These are phyloP conservation scores for Podarcis siculus DNA, from an alignment of 2,797 vertebrate genomes.

Conservation along the genomic window DNA sequence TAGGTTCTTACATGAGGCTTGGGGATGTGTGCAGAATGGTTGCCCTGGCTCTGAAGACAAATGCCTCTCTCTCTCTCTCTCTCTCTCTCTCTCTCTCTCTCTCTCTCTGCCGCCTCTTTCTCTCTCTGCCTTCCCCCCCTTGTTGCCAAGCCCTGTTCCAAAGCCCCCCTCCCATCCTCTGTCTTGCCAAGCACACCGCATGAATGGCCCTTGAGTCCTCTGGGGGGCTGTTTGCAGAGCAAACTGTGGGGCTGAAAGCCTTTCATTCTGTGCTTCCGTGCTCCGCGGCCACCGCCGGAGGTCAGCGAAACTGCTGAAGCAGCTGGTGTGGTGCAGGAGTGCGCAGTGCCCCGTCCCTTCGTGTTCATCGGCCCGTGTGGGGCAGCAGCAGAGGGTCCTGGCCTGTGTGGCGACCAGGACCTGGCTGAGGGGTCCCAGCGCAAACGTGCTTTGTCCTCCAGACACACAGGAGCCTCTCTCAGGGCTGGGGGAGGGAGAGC, in stretches of 20 bases:
- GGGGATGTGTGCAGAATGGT: not conserved
- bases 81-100: not conserved
- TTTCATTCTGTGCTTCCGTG: not conserved
- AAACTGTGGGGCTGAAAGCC: not conserved
- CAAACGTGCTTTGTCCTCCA: not conserved
- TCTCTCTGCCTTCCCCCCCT: not conserved
- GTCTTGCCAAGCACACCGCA: not conserved
- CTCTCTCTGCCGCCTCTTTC: not conserved
- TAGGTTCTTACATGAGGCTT: not conserved
- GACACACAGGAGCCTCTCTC: not conserved
- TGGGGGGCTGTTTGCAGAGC: not conserved
- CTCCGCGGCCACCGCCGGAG: too few relatives aligned
- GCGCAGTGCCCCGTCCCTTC: not conserved
- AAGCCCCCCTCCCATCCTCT: not conserved
- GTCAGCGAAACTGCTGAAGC: not conserved
- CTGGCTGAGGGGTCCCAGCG: not conserved
- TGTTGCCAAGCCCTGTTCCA: too few relatives aligned
- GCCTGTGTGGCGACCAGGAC: too few relatives aligned
- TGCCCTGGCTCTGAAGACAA: not conserved
- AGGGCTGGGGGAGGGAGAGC: too few relatives aligned
- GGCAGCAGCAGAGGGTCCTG: too few relatives aligned
- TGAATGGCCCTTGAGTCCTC: not conserved
- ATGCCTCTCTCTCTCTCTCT: too few relatives aligned
- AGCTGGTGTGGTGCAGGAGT: not conserved
- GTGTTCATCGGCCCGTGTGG: not conserved